Evolutionary conservation across 2,888 invertebrate genomes (phyloP).

Genomic region (Notocelia uddmanniana): DNA sequence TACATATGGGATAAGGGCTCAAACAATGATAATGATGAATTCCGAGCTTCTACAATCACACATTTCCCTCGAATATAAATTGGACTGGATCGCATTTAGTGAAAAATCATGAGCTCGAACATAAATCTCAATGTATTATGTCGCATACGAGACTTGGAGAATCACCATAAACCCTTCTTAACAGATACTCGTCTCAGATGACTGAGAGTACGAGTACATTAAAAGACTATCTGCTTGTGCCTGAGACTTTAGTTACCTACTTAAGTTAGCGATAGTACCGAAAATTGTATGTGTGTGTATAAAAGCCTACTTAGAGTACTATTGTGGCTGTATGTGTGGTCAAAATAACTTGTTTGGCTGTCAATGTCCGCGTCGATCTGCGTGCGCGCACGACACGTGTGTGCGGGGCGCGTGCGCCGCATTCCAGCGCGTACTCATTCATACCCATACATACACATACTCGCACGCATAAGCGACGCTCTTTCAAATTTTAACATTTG

Average conservation of each 20-base stretch:
- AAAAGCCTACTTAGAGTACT: constrained; percentile 55
- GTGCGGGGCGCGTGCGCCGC: constrained; percentile 72
- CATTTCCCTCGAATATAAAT: too few relatives aligned
- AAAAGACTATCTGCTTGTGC: background rate
- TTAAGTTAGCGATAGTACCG: constrained; percentile 63
- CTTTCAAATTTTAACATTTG: constrained; percentile 20
- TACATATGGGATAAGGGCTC: too few relatives aligned
- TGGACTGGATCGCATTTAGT: too few relatives aligned
- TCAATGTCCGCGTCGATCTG: constrained; percentile 59
- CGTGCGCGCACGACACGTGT: constrained; percentile 49
- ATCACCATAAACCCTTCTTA: background rate
- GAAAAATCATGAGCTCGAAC: too few relatives aligned
- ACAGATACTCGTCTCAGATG: background rate
- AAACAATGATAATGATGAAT: too few relatives aligned
- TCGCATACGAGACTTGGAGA: too few relatives aligned
- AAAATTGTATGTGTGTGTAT: constrained; percentile 60
- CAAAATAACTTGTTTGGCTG: constrained; percentile 70
- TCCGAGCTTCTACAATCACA: too few relatives aligned
- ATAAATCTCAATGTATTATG: too few relatives aligned
- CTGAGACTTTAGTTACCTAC: constrained; percentile 49
- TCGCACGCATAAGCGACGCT: constrained; percentile 40
- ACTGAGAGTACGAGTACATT: background rate
- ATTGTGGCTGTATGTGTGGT: constrained; percentile 52
- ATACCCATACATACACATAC: constrained; percentile 66
- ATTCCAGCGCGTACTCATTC: constrained; percentile 81